Base-by-base conservation (phyloP, 1,140 invertebrate genomes). In the Scylla paramamosain region DNA sequence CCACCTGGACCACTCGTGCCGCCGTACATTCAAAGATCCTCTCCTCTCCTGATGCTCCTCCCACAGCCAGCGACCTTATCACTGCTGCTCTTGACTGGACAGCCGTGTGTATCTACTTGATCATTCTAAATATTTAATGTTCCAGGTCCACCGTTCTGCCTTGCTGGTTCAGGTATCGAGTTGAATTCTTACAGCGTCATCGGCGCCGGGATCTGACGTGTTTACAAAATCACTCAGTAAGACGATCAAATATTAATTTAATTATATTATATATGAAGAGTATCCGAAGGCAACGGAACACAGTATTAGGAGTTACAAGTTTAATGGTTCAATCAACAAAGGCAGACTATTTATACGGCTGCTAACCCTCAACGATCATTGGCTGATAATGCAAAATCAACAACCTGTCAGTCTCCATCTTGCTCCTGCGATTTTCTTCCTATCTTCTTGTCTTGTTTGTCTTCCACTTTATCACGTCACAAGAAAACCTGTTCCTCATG, bases 381-480 rank as follows among this genome's bases (percentile, higher is more conserved):
- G 67, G 67, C 67, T 77, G 67, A 77, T 77, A 77, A 77, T n/a
- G 67, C 67, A 77, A n/a, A 77, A 77, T 77, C 67, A 77, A 77
- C 67, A 77, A 77, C 67, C 67, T 77, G 67, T 77, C 67, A 77
- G 67, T 77, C 67, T 77, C 25, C 67, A 77, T 77, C 67, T 77
- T 77, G 67, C 25, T 77, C 67, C 67, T n/a, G 67, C 67, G 67
- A 77, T 25, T 77, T 77, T 77, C 67, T n/a, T 77, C 67, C 67
- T 25, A n/a, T 77, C 67, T n/a, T 77, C 67, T n/a, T 77, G 67
- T 77, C 67, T 77, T 77, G 67, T 77, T 77, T 77, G 67, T 77
- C 67, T n/a, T 77, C 67, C 67, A 77, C 67, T 77, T n/a, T n/a
- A 77, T 77, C 67, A 77, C 67, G 67, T 77, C 67, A n/a, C 67